phyloP scores from a whole-genome alignment of 30 jellyfish, hydroid and myxozoan genomes.

The Cassiopea andromeda region DNA sequence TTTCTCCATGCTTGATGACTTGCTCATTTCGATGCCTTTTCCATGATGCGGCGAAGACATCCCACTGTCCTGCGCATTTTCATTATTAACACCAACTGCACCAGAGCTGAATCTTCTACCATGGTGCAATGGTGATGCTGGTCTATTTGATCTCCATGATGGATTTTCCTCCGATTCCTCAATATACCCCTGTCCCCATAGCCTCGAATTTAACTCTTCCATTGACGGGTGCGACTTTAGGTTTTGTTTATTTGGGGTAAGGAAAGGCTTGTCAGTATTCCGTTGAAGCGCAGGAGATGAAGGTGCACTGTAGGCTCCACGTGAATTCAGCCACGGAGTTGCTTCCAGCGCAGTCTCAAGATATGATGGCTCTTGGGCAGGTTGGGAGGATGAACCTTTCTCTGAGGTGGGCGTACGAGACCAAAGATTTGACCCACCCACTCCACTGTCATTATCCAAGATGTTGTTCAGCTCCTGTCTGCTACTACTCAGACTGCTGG shows the following conservation, averaged over 20 bases:
- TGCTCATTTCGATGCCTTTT: slow-evolving; percentile 17
- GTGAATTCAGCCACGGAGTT: slow-evolving; percentile 91
- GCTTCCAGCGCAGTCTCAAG: slow-evolving; percentile 87
- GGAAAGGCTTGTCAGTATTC: slow-evolving; percentile 68
- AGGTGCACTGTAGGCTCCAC: slow-evolving; percentile 99
- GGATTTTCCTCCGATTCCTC: slow-evolving; percentile 47
- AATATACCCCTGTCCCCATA: slow-evolving; percentile 64
- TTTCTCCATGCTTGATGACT: slow-evolving; percentile 14
- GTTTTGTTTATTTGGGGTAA: slow-evolving; percentile 71
- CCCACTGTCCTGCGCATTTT: slow-evolving; percentile 75
- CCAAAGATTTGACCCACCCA: slow-evolving; percentile 86
- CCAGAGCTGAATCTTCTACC: slow-evolving; percentile 79
- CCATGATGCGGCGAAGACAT: slow-evolving; percentile 77
- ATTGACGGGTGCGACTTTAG: slow-evolving; percentile 95
- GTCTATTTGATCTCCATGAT: slow-evolving; percentile 64
- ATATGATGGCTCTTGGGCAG: slow-evolving; percentile 63
- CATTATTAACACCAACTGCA: slow-evolving; percentile 47
- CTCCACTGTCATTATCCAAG: slow-evolving; percentile 94
- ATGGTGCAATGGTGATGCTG: slow-evolving; percentile 67
- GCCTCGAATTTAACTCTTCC: slow-evolving; percentile 86
- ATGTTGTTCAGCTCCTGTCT: slow-evolving; percentile 91
- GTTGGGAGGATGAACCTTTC: slow-evolving; percentile 79
- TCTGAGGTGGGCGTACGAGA: slow-evolving; percentile 88
- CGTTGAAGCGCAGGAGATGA: slow-evolving; percentile 97
- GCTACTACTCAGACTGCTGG: slow-evolving; percentile 99